These are phyloP conservation scores for Hemitrygon akajei DNA, from an alignment of 2,797 vertebrate species.

Conservation along the genomic window DNA sequence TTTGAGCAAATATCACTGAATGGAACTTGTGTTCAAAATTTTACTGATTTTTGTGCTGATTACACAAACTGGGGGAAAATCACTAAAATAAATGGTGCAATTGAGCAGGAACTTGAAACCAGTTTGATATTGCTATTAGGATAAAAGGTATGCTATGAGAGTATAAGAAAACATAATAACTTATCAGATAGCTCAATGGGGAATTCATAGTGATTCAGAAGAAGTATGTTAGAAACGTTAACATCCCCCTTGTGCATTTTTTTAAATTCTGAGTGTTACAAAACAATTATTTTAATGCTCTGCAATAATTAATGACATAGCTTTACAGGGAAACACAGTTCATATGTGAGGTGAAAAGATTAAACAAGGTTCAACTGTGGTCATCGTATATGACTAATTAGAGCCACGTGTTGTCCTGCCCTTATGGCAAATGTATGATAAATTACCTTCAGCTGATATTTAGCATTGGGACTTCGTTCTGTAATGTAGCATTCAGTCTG, in stretches of 20 bases:
- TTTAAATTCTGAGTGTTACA: neutral
- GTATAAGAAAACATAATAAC: neutral
- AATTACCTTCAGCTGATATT: neutral
- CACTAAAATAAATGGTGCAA: neutral
- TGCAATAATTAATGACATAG: neutral
- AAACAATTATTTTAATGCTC: neutral
- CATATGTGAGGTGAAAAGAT: neutral
- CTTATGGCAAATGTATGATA: neutral
- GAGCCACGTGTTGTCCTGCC: neutral
- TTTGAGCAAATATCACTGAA: too few species aligned
- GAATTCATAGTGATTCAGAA: neutral
- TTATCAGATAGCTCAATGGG: neutral
- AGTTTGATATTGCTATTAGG: neutral
- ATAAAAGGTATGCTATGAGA: neutral
- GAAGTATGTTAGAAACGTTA: neutral
- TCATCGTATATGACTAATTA: neutral
- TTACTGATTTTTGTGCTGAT: too few species aligned
- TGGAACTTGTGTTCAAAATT: too few species aligned
- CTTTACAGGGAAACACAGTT: neutral
- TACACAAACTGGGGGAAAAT: too few species aligned
- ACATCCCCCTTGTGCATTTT: neutral
- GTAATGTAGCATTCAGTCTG: neutral
- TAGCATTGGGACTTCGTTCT: neutral
- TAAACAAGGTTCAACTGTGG: neutral
- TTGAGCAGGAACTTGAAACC: neutral